A percentile compares a stretch with the other conserved stretches of the same genome.
Evolutionary conservation across 2,113 vertebrate genomes (phyloP).

Genomic region (Trogon surrucura): DNA sequence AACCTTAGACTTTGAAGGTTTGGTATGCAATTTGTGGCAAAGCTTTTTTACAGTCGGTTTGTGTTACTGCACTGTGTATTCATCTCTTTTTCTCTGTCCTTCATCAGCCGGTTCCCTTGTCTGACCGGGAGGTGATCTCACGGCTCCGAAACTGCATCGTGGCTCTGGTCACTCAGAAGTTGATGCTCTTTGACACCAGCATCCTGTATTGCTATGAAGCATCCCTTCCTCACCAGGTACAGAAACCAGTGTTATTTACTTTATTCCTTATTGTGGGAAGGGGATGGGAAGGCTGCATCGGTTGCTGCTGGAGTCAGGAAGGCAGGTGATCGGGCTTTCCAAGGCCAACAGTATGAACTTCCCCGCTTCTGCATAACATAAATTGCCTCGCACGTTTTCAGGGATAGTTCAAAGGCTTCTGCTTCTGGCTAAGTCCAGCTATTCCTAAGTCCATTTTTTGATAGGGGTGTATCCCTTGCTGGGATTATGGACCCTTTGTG

Average conservation of each 20-base stretch:
- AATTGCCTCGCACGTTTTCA: not conserved
- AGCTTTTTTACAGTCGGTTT: not conserved
- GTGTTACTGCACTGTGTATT: not conserved
- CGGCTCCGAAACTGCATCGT: slow-evolving; percentile 93
- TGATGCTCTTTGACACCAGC: slow-evolving; percentile 93
- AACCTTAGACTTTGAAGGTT: not conserved
- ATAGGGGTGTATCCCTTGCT: not conserved
- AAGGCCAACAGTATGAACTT: not conserved
- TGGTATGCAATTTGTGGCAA: not conserved
- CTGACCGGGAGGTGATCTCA: slow-evolving; percentile 95
- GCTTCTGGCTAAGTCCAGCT: not conserved
- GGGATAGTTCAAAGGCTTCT: not conserved
- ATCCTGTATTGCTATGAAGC: slow-evolving; percentile 96
- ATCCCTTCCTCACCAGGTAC: slow-evolving; percentile 90
- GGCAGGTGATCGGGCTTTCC: not conserved
- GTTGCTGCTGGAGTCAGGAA: not conserved
- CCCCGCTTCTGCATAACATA: not conserved
- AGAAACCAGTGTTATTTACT: not conserved
- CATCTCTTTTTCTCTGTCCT: not conserved
- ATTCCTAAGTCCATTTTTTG: not conserved
- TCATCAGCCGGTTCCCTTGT: slow-evolving; percentile 82
- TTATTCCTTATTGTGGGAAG: not conserved
- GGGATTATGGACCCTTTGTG: not conserved
- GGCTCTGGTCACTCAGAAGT: slow-evolving; percentile 85
- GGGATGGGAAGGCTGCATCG: not conserved